phyloP scores from a whole-genome alignment of 2,888 invertebrate species.

The Philhelius pedissequus region DNA sequence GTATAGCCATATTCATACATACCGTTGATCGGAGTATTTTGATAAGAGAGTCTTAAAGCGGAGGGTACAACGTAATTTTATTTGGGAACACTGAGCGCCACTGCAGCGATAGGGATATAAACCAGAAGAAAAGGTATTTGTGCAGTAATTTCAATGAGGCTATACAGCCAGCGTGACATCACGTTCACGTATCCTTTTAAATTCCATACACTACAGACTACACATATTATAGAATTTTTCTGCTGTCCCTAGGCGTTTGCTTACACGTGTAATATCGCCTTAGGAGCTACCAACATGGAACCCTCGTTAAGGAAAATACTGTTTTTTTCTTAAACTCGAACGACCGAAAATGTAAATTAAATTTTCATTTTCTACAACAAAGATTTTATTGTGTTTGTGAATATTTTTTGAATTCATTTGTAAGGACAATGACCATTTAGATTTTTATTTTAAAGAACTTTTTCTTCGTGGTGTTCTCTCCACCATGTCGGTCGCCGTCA shows the following conservation, averaged over 20 bases:
- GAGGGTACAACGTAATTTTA: slow-evolving; percentile 24
- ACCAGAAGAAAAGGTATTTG: not conserved
- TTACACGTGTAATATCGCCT: slow-evolving; percentile 36
- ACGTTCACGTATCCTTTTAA: slow-evolving; percentile 41
- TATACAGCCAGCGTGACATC: slow-evolving; percentile 32
- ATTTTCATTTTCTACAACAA: not conserved
- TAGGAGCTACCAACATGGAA: not conserved
- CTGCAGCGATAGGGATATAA: not conserved
- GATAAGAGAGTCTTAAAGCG: slow-evolving; percentile 23
- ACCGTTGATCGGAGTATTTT: slow-evolving; percentile 25
- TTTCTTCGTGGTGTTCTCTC: slow-evolving; percentile 27
- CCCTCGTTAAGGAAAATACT: slow-evolving; percentile 16
- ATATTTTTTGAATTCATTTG: slow-evolving; percentile 31
- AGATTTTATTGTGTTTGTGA: not conserved
- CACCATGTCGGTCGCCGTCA: not conserved
- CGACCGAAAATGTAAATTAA: slow-evolving; percentile 43
- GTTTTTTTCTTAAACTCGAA: not conserved
- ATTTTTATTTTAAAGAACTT: not conserved
- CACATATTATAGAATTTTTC: not conserved
- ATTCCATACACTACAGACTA: not conserved
- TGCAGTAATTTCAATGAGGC: slow-evolving; percentile 31
- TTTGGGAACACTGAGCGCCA: slow-evolving; percentile 22
- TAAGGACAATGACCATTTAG: slow-evolving; percentile 47
- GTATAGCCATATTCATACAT: too few species aligned
- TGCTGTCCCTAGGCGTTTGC: not conserved